phyloP scores from a whole-genome alignment of 2,888 invertebrate species.

The Coelinius sp. region DNA sequence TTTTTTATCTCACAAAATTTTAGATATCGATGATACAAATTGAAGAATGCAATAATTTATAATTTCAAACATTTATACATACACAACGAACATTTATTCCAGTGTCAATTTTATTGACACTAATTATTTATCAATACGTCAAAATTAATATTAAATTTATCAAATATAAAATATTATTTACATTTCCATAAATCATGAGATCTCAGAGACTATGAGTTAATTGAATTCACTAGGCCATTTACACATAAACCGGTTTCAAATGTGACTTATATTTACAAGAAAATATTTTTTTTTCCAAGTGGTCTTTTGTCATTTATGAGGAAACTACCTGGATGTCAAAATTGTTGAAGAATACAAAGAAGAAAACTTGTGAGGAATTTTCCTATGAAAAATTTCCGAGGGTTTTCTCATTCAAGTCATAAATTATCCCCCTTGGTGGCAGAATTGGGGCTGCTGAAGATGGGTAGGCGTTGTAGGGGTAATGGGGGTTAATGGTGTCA shows the following conservation, averaged over 20 bases:
- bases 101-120: neutral
- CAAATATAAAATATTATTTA: neutral
- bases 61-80: conserved; percentile 10
- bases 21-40: neutral
- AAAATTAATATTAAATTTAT: neutral
- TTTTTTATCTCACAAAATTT: neutral
- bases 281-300: neutral
- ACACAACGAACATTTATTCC: too few relatives aligned
- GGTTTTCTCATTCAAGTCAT: neutral
- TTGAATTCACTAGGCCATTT: neutral
- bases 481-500: conserved; percentile 62
- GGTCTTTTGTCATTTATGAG: neutral
- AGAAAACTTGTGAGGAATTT: neutral
- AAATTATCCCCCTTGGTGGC: conserved; percentile 60
- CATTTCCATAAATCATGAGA: neutral
- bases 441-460: conserved; percentile 60
- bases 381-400: neutral
- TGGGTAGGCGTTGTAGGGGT: conserved; percentile 64
- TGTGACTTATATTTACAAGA: neutral
- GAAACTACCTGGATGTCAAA: neutral
- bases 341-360: neutral
- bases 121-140: neutral
- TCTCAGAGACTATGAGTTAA: neutral
- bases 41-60: neutral
- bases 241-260: neutral